A percentile compares a stretch with the other conserved stretches of the same genome.
phyloP scores from a whole-genome alignment of 30 jellyfish, hydroid and myxozoan genomes.

The Hydractinia symbiolongicarpus region DNA sequence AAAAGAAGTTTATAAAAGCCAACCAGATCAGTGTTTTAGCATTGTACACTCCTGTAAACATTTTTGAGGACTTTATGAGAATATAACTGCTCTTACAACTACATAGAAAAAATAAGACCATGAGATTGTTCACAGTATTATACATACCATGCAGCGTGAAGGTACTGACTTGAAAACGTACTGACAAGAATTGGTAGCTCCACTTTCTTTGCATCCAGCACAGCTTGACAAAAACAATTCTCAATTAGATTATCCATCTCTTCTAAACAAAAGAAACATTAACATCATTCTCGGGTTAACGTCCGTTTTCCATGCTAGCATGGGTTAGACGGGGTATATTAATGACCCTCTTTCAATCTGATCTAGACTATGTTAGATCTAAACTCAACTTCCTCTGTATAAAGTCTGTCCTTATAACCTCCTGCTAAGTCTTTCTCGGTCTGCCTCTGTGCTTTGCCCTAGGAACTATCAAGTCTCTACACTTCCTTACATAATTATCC shows the following conservation, averaged over 20 bases:
- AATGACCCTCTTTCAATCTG: no score
- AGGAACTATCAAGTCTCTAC: no score
- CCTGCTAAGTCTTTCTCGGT: no score
- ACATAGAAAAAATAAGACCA: background rate
- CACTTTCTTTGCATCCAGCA: constrained; percentile 62
- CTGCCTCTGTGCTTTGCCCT: no score
- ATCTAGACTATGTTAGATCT: no score
- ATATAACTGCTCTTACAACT: background rate
- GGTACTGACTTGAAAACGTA: constrained; percentile 64
- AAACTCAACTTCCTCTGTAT: no score
- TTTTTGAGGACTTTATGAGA: background rate
- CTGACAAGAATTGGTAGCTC: constrained; percentile 76
- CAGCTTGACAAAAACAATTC: constrained; percentile 82
- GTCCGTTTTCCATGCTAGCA: no score
- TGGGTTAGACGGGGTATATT: no score
- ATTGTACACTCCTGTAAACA: background rate
- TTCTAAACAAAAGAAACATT: constrained; percentile 15
- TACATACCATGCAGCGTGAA: constrained; percentile 80
- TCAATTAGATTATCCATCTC: constrained; percentile 62
- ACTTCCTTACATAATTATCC: no score
- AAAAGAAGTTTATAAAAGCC: no score
- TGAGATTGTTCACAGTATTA: background rate
- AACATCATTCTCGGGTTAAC: no score
- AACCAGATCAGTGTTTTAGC: background rate
- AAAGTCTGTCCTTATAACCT: no score